Base-by-base conservation (phyloP, 92 coral and sea anemone species). In the Epizoanthus scotinus region DNA sequence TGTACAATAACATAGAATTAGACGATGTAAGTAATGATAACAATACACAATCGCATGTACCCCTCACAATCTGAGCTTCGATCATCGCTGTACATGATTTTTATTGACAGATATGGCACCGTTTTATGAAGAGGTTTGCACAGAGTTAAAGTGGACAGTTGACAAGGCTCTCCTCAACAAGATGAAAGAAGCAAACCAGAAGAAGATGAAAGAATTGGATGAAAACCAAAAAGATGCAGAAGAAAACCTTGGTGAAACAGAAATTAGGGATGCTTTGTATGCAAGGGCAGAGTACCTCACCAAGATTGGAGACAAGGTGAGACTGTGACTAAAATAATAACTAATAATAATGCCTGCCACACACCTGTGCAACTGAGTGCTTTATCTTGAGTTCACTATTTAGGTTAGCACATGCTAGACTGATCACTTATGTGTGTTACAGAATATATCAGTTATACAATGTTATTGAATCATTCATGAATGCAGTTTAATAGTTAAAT, bases 171-270 rank as follows among this genome's bases (percentile, higher is more conserved):
- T 95, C 54, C 82, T 93, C 67, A 89, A 75, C 5, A 93, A 89
- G 52, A 95, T 95, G 99, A 94, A 93, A 69, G 81, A 86, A 50
- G 90, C 88, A 21, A 95, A 95, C 70, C 90, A 91, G 53, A 93
- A 90, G 58, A 94, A 91, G 62, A 25, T 93, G 34, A 85, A 89
- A 65, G 89, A 90, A 78, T 86, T 95, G 25, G 99, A 95, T 31
- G 89, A 95, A 68, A 89, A 86, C 12, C 87, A 93, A 0, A 94
- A 93, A 69, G 97, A 90, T 87, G 96, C 99, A 0, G 98, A 95
- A 65, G 97, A 90, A 82, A 95, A 95, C 69, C 78, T 95, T 36
- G 99, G 99, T 17, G 99, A 95, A 59, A 95, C 99, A 25, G 99
- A 95, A 82, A 84, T 95, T 55, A 81, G 99, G 64, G 99, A 95